phyloP scores from a whole-genome alignment of 1,140 invertebrate genomes.

The Sitophilus oryzae region DNA sequence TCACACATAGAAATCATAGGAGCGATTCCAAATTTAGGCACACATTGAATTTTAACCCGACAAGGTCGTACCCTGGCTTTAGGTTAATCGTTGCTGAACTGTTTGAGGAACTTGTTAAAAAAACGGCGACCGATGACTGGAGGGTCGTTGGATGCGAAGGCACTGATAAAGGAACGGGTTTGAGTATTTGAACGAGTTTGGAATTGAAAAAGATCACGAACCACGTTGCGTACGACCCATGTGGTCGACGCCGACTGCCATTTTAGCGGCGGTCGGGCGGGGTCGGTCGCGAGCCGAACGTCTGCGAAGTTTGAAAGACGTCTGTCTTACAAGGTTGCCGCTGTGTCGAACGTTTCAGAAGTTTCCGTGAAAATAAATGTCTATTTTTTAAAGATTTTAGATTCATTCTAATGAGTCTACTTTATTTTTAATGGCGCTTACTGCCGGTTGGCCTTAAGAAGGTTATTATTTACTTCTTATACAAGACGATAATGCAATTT shows the following conservation, averaged over 20 bases:
- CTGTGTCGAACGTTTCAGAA: too few relatives aligned
- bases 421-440: too few relatives aligned
- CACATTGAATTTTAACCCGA: constrained; percentile 4
- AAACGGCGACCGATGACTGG: background rate
- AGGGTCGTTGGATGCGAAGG: constrained; percentile 2
- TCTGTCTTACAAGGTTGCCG: too few relatives aligned
- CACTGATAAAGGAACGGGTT: constrained; percentile 11
- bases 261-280: constrained; percentile 31
- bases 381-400: too few relatives aligned
- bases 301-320: constrained; percentile 8
- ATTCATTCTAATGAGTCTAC: too few relatives aligned
- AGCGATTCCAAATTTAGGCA: constrained; percentile 21
- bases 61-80: constrained; percentile 17
- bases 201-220: constrained; percentile 11
- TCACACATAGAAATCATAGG: constrained; percentile 25
- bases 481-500: too few relatives aligned
- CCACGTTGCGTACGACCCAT: constrained; percentile 44
- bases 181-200: constrained; percentile 12
- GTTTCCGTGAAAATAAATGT: too few relatives aligned
- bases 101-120: background rate
- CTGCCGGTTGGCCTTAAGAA: too few relatives aligned
- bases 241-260: constrained; percentile 41
- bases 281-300: constrained; percentile 7
- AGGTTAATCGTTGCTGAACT: too few relatives aligned
- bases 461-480: too few relatives aligned